A percentile compares a stretch with the other conserved stretches of the same genome.
Conservation (phyloP, 2,888 invertebrate species). For the Meganola albula region DNA sequence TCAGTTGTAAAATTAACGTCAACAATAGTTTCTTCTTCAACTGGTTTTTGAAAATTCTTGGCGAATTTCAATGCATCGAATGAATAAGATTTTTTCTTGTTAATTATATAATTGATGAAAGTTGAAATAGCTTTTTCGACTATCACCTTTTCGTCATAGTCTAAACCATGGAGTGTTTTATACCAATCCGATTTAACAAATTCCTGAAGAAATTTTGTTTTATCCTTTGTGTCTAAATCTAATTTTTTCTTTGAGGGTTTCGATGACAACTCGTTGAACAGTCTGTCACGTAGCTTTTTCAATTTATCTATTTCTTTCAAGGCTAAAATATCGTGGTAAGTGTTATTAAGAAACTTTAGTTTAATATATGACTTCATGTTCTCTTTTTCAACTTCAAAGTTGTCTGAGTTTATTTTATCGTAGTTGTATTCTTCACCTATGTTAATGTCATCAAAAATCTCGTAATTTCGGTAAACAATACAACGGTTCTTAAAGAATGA, state of each 20-base stretch:
- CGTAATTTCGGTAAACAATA: slow-evolving; percentile 29
- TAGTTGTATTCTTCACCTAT: slow-evolving; percentile 37
- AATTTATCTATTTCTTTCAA: slow-evolving; percentile 34
- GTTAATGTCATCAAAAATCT: slow-evolving; percentile 27
- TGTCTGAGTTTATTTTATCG: slow-evolving; percentile 27
- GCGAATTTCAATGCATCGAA: slow-evolving; percentile 40
- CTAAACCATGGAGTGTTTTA: slow-evolving; percentile 16
- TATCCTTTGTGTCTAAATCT: slow-evolving; percentile 28
- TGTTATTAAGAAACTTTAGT: slow-evolving; percentile 31
- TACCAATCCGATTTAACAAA: slow-evolving; percentile 32
- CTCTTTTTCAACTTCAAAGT: slow-evolving; percentile 32
- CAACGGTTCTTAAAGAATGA: slow-evolving; percentile 18
- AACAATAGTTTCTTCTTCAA: slow-evolving; percentile 30
- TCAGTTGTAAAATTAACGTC: slow-evolving; percentile 32
- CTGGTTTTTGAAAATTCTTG: slow-evolving; percentile 18
- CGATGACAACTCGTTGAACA: slow-evolving; percentile 30
- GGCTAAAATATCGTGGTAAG: slow-evolving; percentile 20
- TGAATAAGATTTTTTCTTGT: slow-evolving; percentile 35
- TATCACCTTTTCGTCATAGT: slow-evolving; percentile 21
- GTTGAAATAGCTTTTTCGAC: slow-evolving; percentile 38
- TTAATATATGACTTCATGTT: slow-evolving; percentile 36
- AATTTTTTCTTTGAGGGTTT: slow-evolving; percentile 5
- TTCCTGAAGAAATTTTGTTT: slow-evolving; percentile 22
- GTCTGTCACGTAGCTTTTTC: slow-evolving; percentile 27
- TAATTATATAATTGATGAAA: slow-evolving; percentile 42